Conservation (phyloP, 2,113 vertebrate species). For the Chauna torquata region DNA sequence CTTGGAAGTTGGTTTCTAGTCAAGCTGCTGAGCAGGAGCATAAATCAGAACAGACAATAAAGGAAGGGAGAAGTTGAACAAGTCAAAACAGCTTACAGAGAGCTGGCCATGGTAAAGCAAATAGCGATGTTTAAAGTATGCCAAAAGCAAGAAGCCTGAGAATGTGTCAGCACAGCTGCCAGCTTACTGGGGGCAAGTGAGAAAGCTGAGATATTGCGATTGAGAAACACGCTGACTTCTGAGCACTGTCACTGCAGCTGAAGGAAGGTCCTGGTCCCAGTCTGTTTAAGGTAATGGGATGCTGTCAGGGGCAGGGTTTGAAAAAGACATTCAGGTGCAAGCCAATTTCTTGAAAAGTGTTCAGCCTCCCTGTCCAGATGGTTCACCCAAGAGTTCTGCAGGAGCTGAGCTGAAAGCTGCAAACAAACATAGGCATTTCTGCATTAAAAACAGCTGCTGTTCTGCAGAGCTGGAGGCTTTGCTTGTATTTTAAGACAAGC, state of each 20-base stretch:
- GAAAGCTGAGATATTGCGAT: background rate
- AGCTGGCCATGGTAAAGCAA: background rate
- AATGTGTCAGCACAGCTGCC: conserved; percentile 8
- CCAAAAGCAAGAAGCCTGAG: conserved; percentile 19
- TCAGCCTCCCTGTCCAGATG: background rate
- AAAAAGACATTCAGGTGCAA: background rate
- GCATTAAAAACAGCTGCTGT: conserved; percentile 12
- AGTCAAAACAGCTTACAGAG: background rate
- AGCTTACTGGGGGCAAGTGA: background rate
- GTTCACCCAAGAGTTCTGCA: background rate
- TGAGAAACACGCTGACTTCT: background rate
- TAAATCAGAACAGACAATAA: conserved; percentile 15
- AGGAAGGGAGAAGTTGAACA: background rate
- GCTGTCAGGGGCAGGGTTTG: background rate
- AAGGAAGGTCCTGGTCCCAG: background rate
- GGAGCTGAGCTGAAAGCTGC: conserved; percentile 17
- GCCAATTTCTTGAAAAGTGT: background rate
- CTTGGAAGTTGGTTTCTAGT: background rate
- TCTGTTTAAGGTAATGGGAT: background rate
- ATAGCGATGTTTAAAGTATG: background rate
- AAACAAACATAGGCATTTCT: background rate
- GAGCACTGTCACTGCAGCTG: background rate
- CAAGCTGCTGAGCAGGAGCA: background rate
- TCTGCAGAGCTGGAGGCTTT: background rate
- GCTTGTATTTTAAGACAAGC: background rate